Conservation (phyloP, 2,888 invertebrate species). For the Villa cingulata region DNA sequence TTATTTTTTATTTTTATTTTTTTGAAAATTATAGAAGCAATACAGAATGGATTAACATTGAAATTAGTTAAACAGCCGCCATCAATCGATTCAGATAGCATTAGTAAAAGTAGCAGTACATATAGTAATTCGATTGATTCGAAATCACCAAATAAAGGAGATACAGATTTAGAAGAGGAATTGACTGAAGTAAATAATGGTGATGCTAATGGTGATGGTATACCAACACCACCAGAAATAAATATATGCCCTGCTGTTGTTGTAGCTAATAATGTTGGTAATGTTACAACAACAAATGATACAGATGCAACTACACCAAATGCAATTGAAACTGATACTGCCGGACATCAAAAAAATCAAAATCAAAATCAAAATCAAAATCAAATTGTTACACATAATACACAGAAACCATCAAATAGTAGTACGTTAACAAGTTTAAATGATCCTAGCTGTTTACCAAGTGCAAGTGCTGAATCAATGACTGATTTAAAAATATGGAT, state of each 20-base stretch:
- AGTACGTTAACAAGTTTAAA: conserved; percentile 45
- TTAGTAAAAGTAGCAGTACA: conserved; percentile 17
- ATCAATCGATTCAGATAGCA: conserved; percentile 23
- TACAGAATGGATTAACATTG: conserved; percentile 9
- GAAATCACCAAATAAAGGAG: conserved; percentile 16
- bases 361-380: background rate
- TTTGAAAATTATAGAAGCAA: conserved; percentile 10
- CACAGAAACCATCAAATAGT: conserved; percentile 35
- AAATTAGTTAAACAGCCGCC: conserved; percentile 16
- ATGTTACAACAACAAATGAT: background rate
- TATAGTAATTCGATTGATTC: conserved; percentile 29
- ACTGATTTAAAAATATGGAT: conserved; percentile 35
- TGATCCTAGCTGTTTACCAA: conserved; percentile 43
- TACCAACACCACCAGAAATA: conserved; percentile 24
- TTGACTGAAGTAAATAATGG: conserved; percentile 24
- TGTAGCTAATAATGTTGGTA: conserved; percentile 15
- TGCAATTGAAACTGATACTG: no score
- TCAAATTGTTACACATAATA: conserved; percentile 16
- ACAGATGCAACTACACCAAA: no score
- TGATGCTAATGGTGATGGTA: no score
- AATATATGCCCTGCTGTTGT: conserved; percentile 28
- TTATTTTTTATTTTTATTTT: background rate
- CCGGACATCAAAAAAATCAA: no score
- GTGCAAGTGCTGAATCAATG: conserved; percentile 46
- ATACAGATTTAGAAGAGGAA: conserved; percentile 23